Percentiles rank a stretch among this genome's conserved stretches.
Conservation (phyloP, 2,888 invertebrate genomes). For the Amphimallon solstitiale region DNA sequence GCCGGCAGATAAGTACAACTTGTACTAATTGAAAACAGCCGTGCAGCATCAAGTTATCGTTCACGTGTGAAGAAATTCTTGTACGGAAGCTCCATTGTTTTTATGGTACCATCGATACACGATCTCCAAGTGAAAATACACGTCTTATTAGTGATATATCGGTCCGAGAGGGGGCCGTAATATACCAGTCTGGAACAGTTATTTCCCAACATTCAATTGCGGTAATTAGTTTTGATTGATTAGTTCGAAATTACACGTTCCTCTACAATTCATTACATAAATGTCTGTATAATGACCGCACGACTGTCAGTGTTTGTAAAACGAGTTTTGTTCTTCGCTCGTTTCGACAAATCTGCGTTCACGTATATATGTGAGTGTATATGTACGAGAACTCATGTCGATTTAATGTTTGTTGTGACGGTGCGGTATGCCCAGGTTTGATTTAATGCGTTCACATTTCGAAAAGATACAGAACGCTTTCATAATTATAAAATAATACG, state of each 20-base stretch:
- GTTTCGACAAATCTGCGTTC: neutral
- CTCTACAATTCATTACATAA: slow-evolving; percentile 34
- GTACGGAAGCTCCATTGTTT: too few relatives aligned
- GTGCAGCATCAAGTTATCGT: too few relatives aligned
- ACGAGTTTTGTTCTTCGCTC: slow-evolving; percentile 7
- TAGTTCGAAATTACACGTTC: slow-evolving; percentile 37
- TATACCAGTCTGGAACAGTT: neutral
- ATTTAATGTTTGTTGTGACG: too few relatives aligned
- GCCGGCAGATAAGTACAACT: too few relatives aligned
- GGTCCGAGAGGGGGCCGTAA: neutral
- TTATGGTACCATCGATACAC: neutral
- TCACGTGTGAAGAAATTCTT: too few relatives aligned
- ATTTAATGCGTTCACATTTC: slow-evolving; percentile 1
- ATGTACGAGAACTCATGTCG: neutral
- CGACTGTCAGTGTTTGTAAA: neutral
- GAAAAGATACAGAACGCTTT: neutral
- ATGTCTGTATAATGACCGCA: slow-evolving; percentile 33
- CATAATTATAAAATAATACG: neutral
- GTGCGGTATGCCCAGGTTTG: neutral
- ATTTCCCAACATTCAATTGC: slow-evolving; percentile 37
- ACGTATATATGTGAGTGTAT: neutral
- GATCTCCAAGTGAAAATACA: slow-evolving; percentile 4
- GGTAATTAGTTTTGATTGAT: slow-evolving; percentile 37
- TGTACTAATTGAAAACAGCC: too few relatives aligned
- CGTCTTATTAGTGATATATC: slow-evolving; percentile 11